Base-by-base conservation (phyloP, 2,888 invertebrate genomes). In the Leptopterna dolabrata region DNA sequence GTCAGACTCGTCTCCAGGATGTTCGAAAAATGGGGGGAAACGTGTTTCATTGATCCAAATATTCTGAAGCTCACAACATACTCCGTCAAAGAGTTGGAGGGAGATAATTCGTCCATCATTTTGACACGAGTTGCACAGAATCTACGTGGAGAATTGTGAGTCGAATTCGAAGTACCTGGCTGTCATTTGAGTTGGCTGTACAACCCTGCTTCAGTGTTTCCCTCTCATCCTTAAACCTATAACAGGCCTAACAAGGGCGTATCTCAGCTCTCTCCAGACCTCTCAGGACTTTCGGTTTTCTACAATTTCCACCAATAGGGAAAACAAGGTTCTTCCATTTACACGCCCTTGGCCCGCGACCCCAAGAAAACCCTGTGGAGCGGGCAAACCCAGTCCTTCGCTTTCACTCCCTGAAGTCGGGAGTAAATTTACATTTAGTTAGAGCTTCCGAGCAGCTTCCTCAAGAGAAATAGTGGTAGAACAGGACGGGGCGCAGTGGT, bases 321-420 rank as follows among this genome's bases (percentile, higher is more conserved):
- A 73, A 73, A 73, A 73, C 73, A 73, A 73, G 73, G 73, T 73
- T 73, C 73, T 73, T 73, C 73, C 73, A 73, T 73, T 63, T 73
- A 73, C 73, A 36, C 73, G 41, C 73, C 3, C 63, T 63, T 24
- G 73, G 36, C 73, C 73, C 19, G 71, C 16, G 14, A 71, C 24
- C 71, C 71, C 30, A 14, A 71, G 14, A 27, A 27, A 71, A 30
- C 19, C 19, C 73, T 73, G 14, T 19, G 30, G 63, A 36, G 19
- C 73, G 36, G 7, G 73, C 29, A 16, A n/a, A 29, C 27, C 24
- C n/a, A 41, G 13, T 73, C 30, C 9, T 41, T 16, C 36, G 36
- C 73, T 70, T 55, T 55, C 7, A 36, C 36, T 36, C 36, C 36
- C 36, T 47, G 13, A 47, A 47, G 63, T 24, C 24, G 24, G 73